A percentile compares a stretch with the other conserved stretches of the same genome.
These are phyloP conservation scores for Hiodon tergisus DNA, from an alignment of 2,113 vertebrate genomes.

Conservation along the genomic window DNA sequence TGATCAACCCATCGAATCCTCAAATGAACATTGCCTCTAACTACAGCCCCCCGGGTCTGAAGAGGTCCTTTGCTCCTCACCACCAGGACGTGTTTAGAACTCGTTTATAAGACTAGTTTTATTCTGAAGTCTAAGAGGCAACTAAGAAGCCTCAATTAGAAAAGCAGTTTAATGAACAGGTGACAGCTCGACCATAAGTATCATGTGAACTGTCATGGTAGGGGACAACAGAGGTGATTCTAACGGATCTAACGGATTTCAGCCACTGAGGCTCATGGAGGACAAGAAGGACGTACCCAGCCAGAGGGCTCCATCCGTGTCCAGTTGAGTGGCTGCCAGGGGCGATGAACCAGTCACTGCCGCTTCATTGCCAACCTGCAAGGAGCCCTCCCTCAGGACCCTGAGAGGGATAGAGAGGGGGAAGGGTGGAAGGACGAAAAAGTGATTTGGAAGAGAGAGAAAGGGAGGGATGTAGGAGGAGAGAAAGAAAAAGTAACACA, in stretches of 20 bases:
- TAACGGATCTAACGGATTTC: no score
- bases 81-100: no score
- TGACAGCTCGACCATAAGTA: no score
- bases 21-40: no score
- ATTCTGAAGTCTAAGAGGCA: no score
- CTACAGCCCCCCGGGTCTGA: no score
- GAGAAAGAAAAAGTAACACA: not conserved
- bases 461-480: no score
- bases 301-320: slow-evolving; percentile 94
- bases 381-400: slow-evolving; percentile 83
- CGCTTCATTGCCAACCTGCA: slow-evolving; percentile 94
- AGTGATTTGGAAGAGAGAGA: slow-evolving; percentile 14
- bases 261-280: not conserved
- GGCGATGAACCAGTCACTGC: slow-evolving; percentile 86
- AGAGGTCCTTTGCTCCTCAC: no score
- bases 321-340: slow-evolving; percentile 83
- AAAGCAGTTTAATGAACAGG: no score
- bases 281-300: slow-evolving; percentile 70
- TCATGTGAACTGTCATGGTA: not conserved
- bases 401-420: slow-evolving; percentile 50
- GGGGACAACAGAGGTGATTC: not conserved
- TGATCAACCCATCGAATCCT: no score
- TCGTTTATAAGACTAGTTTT: no score
- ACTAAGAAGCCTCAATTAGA: no score
- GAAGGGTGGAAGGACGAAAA: slow-evolving; percentile 19